Percentiles rank a stretch among this genome's conserved stretches.
Conservation (phyloP, 2,797 vertebrate species). For the Phalloptychus januarius region DNA sequence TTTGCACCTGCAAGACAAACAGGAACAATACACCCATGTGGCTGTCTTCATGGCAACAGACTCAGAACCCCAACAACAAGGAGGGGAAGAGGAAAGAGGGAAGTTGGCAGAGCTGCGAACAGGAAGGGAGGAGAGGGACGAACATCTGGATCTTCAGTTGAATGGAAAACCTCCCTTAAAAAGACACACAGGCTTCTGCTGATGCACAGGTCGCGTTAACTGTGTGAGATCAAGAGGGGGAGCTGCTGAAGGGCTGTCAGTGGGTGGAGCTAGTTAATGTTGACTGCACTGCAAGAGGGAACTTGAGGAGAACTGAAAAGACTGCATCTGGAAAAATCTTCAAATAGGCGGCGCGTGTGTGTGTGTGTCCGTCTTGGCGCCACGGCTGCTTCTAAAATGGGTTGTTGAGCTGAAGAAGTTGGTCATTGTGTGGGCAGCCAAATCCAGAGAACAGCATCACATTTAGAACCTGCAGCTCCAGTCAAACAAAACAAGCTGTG, state of each 20-base stretch:
- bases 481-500: neutral
- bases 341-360: constrained; percentile 34
- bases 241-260: constrained; percentile 7
- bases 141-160: constrained; percentile 57
- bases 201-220: constrained; percentile 49
- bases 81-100: constrained; percentile 22
- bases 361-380: constrained; percentile 22
- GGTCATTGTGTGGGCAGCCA: constrained; percentile 58
- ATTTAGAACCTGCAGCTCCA: constrained; percentile 14
- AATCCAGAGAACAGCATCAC: constrained; percentile 49
- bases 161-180: constrained; percentile 66
- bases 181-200: constrained; percentile 49
- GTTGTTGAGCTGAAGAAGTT: constrained; percentile 64
- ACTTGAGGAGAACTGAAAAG: constrained; percentile 49
- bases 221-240: constrained; percentile 45
- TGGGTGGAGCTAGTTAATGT: constrained; percentile 33
- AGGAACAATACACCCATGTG: constrained; percentile 98
- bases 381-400: constrained; percentile 55
- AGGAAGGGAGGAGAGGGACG: constrained; percentile 40
- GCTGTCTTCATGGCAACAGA: constrained; percentile 90
- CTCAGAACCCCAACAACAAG: constrained; percentile 62
- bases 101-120: constrained; percentile 54
- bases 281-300: constrained; percentile 67
- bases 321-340: constrained; percentile 73
- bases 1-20: constrained; percentile 99